phyloP scores from a whole-genome alignment of 2,113 vertebrate genomes.

The Ursus arctos region DNA sequence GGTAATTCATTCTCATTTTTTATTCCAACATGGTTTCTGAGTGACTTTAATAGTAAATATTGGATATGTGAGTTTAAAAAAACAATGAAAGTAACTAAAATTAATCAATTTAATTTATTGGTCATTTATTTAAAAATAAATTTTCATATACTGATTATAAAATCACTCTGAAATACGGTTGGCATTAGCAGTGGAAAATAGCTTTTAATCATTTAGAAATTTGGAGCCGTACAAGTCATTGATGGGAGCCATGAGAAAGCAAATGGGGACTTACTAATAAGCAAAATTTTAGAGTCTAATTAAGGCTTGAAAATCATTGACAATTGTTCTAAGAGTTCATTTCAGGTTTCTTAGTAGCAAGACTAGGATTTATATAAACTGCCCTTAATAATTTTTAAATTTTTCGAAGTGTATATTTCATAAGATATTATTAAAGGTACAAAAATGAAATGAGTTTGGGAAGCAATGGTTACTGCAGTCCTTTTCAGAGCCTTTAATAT shows the following conservation, averaged over 20 bases:
- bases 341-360: slow-evolving; percentile 24
- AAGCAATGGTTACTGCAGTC: not conserved
- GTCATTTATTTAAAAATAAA: slow-evolving; percentile 51
- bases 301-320: not conserved
- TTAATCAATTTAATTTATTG: slow-evolving; percentile 27
- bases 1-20: slow-evolving; percentile 13
- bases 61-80: not conserved
- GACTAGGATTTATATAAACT: not conserved
- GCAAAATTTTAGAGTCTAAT: not conserved
- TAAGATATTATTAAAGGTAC: not conserved
- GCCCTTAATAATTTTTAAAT: not conserved
- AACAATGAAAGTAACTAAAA: slow-evolving; percentile 58
- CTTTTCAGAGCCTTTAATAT: not conserved
- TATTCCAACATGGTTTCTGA: not conserved
- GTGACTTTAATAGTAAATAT: not conserved
- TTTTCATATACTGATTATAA: slow-evolving; percentile 4
- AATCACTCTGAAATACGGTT: slow-evolving; percentile 23
- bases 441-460: not conserved
- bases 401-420: not conserved
- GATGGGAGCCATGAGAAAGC: not conserved
- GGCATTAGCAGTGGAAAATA: slow-evolving; percentile 27
- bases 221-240: not conserved
- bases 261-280: slow-evolving; percentile 12
- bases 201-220: slow-evolving; percentile 31
- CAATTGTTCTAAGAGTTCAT: slow-evolving; percentile 21